Evolutionary conservation across 2,113 vertebrate species (phyloP).

Genomic region (Talpa occidentalis): DNA sequence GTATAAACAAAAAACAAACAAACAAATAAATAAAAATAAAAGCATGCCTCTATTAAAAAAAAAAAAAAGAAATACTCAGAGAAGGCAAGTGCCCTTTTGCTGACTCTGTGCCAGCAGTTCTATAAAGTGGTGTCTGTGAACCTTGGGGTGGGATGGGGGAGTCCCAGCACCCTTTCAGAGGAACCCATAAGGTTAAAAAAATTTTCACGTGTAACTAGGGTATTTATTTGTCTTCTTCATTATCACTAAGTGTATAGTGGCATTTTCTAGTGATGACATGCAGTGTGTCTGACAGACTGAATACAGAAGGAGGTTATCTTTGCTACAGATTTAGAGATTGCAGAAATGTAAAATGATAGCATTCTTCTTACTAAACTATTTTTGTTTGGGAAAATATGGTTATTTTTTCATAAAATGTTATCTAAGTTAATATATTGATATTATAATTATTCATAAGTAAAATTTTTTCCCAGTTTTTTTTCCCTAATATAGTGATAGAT

Average conservation of each 20-base stretch:
- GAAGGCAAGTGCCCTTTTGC: background rate
- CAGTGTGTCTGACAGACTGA: background rate
- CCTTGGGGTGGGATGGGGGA: background rate
- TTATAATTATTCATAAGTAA: slow-evolving; percentile 1
- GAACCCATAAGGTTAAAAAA: background rate
- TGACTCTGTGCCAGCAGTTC: background rate
- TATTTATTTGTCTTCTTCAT: background rate
- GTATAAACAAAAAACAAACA: too few relatives aligned
- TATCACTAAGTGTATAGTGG: background rate
- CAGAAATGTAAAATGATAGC: background rate
- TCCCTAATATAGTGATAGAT: background rate
- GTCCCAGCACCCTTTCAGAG: background rate
- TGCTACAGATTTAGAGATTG: background rate
- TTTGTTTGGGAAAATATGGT: background rate
- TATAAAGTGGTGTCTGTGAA: background rate
- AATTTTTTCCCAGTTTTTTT: background rate
- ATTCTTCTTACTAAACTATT: background rate
- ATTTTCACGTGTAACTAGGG: background rate
- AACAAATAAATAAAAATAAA: too few relatives aligned
- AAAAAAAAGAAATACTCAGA: background rate
- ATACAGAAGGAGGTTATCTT: background rate
- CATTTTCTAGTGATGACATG: background rate
- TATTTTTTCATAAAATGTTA: background rate
- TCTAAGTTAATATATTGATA: background rate
- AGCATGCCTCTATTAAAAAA: too few relatives aligned